Evolutionary conservation across 2,113 vertebrate species (phyloP).

Genomic region (Caranx melampygus): DNA sequence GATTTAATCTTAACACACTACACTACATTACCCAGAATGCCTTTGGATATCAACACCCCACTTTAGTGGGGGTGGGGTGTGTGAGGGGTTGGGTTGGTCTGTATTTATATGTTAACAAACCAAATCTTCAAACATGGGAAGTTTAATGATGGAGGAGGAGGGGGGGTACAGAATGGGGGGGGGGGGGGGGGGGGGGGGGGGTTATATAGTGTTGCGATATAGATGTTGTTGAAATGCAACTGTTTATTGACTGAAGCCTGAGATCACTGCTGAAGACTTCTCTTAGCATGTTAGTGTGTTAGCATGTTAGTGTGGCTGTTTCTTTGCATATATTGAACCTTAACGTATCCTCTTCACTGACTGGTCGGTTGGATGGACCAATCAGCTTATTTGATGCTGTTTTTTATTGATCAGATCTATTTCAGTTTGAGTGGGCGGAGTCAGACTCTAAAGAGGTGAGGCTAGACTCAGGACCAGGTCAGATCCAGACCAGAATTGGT

Average conservation of each 20-base stretch:
- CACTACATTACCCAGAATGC: conserved; percentile 68
- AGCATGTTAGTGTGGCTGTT: conserved; percentile 30
- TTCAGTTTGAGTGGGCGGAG: neutral
- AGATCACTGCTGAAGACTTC: neutral
- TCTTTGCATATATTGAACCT: conserved; percentile 4
- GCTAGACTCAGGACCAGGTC: neutral
- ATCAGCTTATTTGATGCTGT: neutral
- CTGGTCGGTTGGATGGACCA: neutral
- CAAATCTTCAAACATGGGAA: no score
- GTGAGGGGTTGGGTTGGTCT: neutral
- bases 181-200: neutral
- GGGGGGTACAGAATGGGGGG: neutral
- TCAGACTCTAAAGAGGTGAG: neutral
- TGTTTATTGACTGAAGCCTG: neutral
- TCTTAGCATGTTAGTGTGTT: conserved; percentile 16
- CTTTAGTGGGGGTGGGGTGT: neutral
- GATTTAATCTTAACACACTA: neutral
- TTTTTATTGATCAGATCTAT: neutral
- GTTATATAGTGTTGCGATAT: neutral
- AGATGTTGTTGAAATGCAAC: neutral
- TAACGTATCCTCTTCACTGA: neutral
- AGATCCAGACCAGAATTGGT: neutral
- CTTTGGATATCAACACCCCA: conserved; percentile 24
- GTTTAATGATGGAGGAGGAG: no score
- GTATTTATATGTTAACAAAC: conserved; percentile 20